Base-by-base conservation (phyloP, 2,797 vertebrate genomes). In the Otolemur crassicaudatus region DNA sequence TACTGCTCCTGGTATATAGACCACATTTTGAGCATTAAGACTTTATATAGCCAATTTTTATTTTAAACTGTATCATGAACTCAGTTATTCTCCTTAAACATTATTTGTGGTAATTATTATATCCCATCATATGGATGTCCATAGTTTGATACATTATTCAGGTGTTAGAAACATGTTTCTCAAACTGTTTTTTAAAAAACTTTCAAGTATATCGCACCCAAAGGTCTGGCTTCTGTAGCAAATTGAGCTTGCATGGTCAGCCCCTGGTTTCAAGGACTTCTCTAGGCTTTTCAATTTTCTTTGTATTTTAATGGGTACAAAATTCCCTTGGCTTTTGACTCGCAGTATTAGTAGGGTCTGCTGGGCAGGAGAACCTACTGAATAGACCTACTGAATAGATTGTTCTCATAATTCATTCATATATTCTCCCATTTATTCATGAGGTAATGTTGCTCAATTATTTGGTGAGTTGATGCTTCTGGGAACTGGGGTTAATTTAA, bases 91-190 rank as follows among this genome's bases (percentile, higher is more conserved):
- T 87, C 70, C 60, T 70, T 56, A 91, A 76, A 69, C 27, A 49
- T 70, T 84, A 81, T 86, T 67, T 61, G 3, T 87, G 63, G 69
- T 46, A 85, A 83, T 20, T 67, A 72, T 85, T 93, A 46, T 3
- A 37, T n/a, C 63, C 34, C 8, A 70, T 69, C n/a, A n/a, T 31
- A 40, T 27, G 69, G 16, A 58, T 40, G 34, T 7, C 31, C 40
- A 76, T 69, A 77, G 16, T 60, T 87, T 43, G 49, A 53, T 67
- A 49, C 7, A 85, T 61, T 94, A 3, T 43, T 82, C 27, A 69
- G 80, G 31, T 43, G 53, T 86, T 56, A 90, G 75, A 81, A 95
- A 72, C 22, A 67, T 85, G 70, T 53, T 95, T 88, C 40, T 23
- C 22, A 72, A 88, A 91, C 11, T 3, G 19, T 80, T 6, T 37